phyloP scores from a whole-genome alignment of 64 coral and sea anemone genomes.

The Astreopora myriophthalma region DNA sequence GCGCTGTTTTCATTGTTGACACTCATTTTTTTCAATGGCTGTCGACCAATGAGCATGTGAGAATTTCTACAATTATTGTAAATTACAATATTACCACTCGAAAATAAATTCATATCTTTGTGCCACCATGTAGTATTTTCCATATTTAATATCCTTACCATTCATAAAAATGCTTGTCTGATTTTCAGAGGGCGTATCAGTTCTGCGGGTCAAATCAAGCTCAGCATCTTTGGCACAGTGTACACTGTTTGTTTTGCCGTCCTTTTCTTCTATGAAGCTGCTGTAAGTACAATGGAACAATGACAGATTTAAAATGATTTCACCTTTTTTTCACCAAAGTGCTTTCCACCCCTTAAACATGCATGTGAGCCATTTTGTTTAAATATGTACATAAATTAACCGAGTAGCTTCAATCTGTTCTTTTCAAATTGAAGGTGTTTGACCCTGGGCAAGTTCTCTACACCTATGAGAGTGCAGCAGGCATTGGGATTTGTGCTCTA shows the following conservation, averaged over 20 bases:
- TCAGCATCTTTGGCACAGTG: constrained; percentile 85
- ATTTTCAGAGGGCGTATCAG: constrained; percentile 91
- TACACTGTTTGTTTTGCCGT: constrained; percentile 86
- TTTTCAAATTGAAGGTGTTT: constrained; percentile 78
- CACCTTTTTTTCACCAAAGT: no score
- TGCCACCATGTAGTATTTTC: not conserved
- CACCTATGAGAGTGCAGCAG: constrained; percentile 97
- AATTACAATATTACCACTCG: not conserved
- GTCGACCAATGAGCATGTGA: no score
- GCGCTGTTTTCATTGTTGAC: no score
- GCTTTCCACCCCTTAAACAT: no score
- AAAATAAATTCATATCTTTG: not conserved
- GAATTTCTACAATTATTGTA: no score
- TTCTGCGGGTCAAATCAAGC: constrained; percentile 88
- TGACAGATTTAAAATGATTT: not conserved
- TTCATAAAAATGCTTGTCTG: not conserved
- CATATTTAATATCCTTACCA: not conserved
- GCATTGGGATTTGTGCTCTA: constrained; percentile 95
- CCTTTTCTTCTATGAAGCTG: constrained; percentile 90
- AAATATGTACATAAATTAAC: not conserved
- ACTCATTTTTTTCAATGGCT: no score
- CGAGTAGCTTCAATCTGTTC: not conserved
- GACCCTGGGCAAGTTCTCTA: constrained; percentile 95
- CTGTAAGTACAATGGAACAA: constrained; percentile 68
- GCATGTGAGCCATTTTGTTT: no score